Evolutionary conservation across 1,140 invertebrate species (phyloP), one percentile per base, ranked within the genome.

Genomic region (Apis florea): DNA sequence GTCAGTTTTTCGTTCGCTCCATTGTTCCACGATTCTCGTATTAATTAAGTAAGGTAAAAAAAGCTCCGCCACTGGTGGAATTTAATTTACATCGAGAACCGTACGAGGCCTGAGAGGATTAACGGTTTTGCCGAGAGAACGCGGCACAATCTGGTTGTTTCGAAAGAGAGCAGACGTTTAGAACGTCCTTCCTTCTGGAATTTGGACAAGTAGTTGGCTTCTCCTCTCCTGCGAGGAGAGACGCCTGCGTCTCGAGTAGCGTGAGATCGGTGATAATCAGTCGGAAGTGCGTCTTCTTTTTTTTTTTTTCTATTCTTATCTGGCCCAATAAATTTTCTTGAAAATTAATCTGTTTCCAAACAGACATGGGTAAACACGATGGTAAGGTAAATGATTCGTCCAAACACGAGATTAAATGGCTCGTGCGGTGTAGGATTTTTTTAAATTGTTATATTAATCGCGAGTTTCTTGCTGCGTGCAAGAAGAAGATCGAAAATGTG

Each of bases 1-100:
- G 54, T 47, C 31, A 13, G 21, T 17, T 80, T 80, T 51, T 75
- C 63, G 72, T 64, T 56, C 56, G 63, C 72, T 1, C 73, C 64
- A 82, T 82, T 82, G 79, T 82, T 69, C 47, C 21, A 10, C 56
- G 73, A 76, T 47, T 69, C 72, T 59, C 66, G 78, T 75, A 76
- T 76, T 82, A 82, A 82, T 82, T 82, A 82, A 17, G n/a, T n/a
- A n/a, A 64, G 8, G 15, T n/a, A 49, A 63, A 53, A 49, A 63
- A 53, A 26, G 56, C 49, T 56, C 53, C 31, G 61, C 17, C 56
- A 59, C 49, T 11, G 51, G 49, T 31, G 24, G 79, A 74, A 80
- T 80, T 80, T 80, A 74, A 80, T 80, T 80, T 80, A 80, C 79
- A 75, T 75, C 6, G 71, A 74, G 71, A 74, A 80, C 70, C 53